phyloP scores from a whole-genome alignment of 2,113 vertebrate species.

The Formicarius rufipectus region DNA sequence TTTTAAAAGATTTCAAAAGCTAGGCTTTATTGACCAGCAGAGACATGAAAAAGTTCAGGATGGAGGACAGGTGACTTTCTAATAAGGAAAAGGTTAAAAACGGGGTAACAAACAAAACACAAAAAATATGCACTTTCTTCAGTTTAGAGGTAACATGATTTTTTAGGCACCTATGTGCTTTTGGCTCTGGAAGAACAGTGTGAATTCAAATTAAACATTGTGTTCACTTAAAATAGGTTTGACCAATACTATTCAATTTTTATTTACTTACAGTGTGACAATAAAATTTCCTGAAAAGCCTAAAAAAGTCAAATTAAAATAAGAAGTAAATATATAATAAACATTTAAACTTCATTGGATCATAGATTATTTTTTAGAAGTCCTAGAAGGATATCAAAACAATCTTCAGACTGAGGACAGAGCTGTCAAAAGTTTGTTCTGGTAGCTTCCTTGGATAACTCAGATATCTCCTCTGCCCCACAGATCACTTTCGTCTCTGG shows the following conservation, averaged over 20 bases:
- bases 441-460: not conserved
- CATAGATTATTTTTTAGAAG: not conserved
- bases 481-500: not conserved
- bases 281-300: not conserved
- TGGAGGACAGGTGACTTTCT: not conserved
- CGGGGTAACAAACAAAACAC: not conserved
- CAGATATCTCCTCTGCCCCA: not conserved
- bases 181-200: not conserved
- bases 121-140: not conserved
- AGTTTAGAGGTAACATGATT: not conserved
- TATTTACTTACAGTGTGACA: not conserved
- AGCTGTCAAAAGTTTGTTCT: not conserved
- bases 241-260: not conserved
- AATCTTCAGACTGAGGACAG: not conserved
- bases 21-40: not conserved
- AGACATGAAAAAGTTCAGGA: not conserved
- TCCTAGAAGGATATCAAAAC: not conserved
- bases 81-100: not conserved
- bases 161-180: not conserved
- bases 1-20: not conserved
- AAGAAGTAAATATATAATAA: not conserved
- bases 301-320: not conserved
- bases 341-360: not conserved
- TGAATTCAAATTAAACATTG: not conserved
- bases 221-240: not conserved